phyloP scores from a whole-genome alignment of 2,888 invertebrate species.

The Petrolisthes cinctipes region DNA sequence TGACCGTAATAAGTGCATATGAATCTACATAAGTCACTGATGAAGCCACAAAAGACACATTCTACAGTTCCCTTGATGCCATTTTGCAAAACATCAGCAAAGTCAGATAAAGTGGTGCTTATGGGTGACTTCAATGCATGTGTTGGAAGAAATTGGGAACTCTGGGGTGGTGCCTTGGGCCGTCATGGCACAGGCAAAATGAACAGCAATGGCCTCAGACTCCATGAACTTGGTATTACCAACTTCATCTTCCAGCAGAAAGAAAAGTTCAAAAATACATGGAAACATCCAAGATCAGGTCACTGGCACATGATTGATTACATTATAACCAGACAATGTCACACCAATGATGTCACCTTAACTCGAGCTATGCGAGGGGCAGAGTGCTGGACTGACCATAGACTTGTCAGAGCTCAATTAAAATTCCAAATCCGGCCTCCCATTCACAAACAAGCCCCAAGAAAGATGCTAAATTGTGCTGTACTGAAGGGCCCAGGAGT shows the following conservation, averaged over 20 bases:
- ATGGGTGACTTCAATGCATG: slow-evolving; percentile 21
- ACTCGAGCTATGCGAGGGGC: no score
- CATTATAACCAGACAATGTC: slow-evolving; percentile 26
- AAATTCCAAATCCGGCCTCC: slow-evolving; percentile 22
- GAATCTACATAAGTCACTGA: slow-evolving; percentile 15
- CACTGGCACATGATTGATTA: slow-evolving; percentile 32
- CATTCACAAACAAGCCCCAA: slow-evolving; percentile 19
- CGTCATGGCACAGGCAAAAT: no score
- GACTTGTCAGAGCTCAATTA: no score
- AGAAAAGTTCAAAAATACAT: slow-evolving; percentile 22
- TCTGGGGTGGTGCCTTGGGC: slow-evolving; percentile 12
- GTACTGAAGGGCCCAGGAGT: slow-evolving; percentile 17
- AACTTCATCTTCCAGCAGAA: slow-evolving; percentile 29
- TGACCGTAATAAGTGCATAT: slow-evolving; percentile 19
- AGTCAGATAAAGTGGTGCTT: slow-evolving; percentile 21
- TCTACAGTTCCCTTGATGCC: slow-evolving; percentile 19
- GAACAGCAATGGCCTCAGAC: no score
- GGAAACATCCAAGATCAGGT: slow-evolving; percentile 23
- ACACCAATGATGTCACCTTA: slow-evolving; percentile 18
- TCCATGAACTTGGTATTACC: slow-evolving; percentile 23
- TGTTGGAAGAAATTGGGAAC: slow-evolving; percentile 11
- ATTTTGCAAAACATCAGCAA: slow-evolving; percentile 19
- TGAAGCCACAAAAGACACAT: slow-evolving; percentile 20
- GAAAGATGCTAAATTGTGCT: slow-evolving; percentile 22
- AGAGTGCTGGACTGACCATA: no score